Evolutionary conservation across 2,797 vertebrate genomes (phyloP).

Genomic region (Galaxias olidus): DNA sequence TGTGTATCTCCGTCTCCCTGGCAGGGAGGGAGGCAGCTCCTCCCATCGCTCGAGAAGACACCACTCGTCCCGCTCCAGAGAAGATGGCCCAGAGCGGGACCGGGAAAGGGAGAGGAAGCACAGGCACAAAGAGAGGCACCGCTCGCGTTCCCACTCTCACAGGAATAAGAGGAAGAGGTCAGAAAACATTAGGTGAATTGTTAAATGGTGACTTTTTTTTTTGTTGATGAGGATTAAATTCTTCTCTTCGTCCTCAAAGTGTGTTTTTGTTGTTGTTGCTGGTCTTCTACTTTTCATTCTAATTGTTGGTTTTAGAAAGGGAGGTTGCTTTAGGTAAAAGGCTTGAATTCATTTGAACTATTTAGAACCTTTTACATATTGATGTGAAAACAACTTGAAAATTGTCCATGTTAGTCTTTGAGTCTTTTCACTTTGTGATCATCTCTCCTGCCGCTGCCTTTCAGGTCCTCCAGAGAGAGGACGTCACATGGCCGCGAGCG

Average conservation of each 20-base stretch:
- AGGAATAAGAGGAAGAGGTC: conserved; percentile 79
- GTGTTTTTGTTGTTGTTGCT: no score
- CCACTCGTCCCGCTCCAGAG: conserved; percentile 71
- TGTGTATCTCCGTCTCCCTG: conserved; percentile 5
- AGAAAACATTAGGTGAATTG: no score
- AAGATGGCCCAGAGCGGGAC: conserved; percentile 67
- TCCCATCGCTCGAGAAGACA: conserved; percentile 77
- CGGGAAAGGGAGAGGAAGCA: conserved; percentile 75
- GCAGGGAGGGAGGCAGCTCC: conserved; percentile 77
- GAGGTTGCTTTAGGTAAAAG: no score
- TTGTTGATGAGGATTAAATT: no score
- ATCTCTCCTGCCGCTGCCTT: background rate
- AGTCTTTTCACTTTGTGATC: background rate
- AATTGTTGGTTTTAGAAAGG: no score
- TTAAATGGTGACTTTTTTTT: no score
- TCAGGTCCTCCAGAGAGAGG: conserved; percentile 70
- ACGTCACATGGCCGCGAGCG: conserved; percentile 64
- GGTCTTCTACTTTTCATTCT: no score
- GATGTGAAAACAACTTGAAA: no score
- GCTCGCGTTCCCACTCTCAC: conserved; percentile 80
- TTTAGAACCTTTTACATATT: no score
- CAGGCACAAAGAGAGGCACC: conserved; percentile 79
- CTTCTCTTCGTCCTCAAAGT: no score
- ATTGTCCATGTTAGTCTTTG: no score
- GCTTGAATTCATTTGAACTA: no score